Evolutionary conservation across 2,888 invertebrate genomes (phyloP).

Genomic region (Hyposoter dolosus): DNA sequence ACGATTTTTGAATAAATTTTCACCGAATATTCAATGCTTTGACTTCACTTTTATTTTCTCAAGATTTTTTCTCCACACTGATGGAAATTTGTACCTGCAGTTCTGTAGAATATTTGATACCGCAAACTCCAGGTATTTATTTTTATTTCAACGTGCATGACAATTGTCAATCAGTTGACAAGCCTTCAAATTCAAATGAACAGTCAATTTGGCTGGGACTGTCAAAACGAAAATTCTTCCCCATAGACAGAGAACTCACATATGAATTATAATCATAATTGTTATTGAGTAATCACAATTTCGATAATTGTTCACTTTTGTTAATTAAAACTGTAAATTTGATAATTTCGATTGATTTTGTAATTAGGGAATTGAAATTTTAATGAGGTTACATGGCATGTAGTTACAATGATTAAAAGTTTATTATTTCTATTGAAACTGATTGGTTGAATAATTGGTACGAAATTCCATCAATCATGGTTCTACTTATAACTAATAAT

Average conservation of each 20-base stretch:
- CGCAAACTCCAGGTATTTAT: not conserved
- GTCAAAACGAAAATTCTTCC: no score
- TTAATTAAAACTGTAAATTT: not conserved
- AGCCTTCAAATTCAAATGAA: no score
- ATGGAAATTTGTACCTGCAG: not conserved
- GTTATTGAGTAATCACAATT: no score
- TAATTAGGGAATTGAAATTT: no score
- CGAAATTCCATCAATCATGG: not conserved
- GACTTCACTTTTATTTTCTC: not conserved
- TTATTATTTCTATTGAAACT: not conserved
- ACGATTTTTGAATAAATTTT: no score
- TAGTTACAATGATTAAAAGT: not conserved
- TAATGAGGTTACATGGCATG: not conserved
- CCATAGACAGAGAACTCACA: no score
- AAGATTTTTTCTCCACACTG: no score
- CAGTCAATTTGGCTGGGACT: no score
- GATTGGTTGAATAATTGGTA: not conserved
- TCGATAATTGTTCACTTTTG: no score
- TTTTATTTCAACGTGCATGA: not conserved
- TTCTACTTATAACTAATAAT: not conserved
- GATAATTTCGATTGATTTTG: not conserved
- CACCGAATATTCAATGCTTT: not conserved
- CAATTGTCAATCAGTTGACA: not conserved
- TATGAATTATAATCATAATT: no score
- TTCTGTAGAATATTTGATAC: not conserved